Conservation (phyloP, 2,888 invertebrate genomes). For the Ornithoptera alexandrae region DNA sequence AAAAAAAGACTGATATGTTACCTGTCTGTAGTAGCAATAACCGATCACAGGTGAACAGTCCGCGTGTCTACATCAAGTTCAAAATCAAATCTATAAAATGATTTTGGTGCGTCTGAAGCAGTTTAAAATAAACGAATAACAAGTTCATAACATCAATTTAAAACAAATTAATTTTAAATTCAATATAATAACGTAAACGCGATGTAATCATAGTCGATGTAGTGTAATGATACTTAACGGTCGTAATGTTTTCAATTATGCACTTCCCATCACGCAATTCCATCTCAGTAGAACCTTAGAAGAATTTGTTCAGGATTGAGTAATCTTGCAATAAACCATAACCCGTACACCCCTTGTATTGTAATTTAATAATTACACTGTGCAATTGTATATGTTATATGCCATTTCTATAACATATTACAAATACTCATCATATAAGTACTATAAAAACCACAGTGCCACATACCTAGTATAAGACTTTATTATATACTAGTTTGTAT, state of each 20-base stretch:
- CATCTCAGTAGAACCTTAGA: neutral
- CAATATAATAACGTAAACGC: neutral
- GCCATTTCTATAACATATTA: neutral
- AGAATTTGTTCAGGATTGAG: neutral
- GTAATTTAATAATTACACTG: neutral
- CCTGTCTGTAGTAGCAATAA: too few relatives aligned
- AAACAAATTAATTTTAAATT: neutral
- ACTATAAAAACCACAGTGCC: neutral
- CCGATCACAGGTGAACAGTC: too few relatives aligned
- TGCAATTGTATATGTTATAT: neutral
- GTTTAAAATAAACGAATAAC: neutral
- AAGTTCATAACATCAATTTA: neutral
- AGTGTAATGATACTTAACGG: neutral
- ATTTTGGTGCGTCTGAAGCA: neutral
- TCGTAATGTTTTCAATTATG: conserved; percentile 10
- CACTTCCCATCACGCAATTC: conserved; percentile 16
- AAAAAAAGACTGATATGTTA: too few relatives aligned
- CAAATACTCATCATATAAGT: neutral
- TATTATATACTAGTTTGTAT: too few relatives aligned
- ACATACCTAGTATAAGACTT: too few relatives aligned
- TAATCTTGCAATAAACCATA: neutral
- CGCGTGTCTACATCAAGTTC: neutral
- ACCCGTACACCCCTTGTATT: neutral
- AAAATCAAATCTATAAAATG: neutral
- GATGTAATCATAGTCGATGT: neutral